A percentile compares a stretch with the other conserved stretches of the same genome.
phyloP scores from a whole-genome alignment of 1,140 invertebrate species.

The Cydia pomonella region DNA sequence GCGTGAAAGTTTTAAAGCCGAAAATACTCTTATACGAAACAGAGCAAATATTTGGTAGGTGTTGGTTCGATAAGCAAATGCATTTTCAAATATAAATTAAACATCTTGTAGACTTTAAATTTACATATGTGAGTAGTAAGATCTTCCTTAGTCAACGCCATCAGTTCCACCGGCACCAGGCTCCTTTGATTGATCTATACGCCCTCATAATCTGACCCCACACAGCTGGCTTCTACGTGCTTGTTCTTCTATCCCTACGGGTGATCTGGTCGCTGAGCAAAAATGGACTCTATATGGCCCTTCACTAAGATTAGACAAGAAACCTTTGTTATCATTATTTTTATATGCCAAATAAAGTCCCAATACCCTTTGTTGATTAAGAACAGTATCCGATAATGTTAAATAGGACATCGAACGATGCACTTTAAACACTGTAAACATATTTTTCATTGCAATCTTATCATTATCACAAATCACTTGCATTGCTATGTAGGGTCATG shows the following conservation, averaged over 20 bases:
- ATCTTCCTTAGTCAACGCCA: too few relatives aligned
- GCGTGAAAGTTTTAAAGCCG: conserved; percentile 18
- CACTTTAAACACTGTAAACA: background rate
- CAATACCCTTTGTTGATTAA: background rate
- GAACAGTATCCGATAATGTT: background rate
- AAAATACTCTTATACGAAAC: conserved; percentile 22
- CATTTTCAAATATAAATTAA: background rate
- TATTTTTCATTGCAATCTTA: background rate
- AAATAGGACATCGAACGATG: background rate
- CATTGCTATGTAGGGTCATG: background rate
- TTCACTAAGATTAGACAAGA: too few relatives aligned
- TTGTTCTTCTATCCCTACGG: too few relatives aligned
- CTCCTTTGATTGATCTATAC: too few relatives aligned
- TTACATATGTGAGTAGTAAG: too few relatives aligned
- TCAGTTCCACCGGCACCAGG: too few relatives aligned
- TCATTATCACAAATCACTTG: conserved; percentile 4
- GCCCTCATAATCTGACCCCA: too few relatives aligned
- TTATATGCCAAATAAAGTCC: background rate
- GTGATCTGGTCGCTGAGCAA: too few relatives aligned
- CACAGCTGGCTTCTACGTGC: too few relatives aligned
- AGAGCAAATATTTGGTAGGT: conserved; percentile 1
- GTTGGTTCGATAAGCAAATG: background rate
- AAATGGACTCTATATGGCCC: too few relatives aligned
- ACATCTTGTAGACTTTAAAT: background rate
- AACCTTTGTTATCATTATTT: background rate